Base-by-base conservation (phyloP, 2,113 vertebrate species). In the Cephalophus harveyi region DNA sequence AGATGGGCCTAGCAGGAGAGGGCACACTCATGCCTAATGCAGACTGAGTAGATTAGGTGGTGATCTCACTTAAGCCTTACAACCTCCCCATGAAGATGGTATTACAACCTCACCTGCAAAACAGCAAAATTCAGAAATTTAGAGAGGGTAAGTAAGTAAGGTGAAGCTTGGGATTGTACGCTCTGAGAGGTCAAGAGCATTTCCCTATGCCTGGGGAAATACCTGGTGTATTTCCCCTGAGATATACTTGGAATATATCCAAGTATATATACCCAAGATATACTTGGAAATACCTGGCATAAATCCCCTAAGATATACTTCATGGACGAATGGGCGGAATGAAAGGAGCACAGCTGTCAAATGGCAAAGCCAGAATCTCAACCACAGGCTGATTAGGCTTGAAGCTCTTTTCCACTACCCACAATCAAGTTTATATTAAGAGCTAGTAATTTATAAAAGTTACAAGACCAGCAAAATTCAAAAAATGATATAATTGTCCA, bases 391-490 rank as follows among this genome's bases (percentile, higher is more conserved):
- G 67, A 91, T 93, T 54, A 95, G 81, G n/a, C 40, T 11, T 27
- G n/a, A 95, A n/a, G 76, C 27, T 94, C 76, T 43, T 43, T 82
- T 52, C 16, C 3, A 76, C 40, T 88, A 62, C 59, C 67, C 52
- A 94, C 40, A 91, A 89, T 82, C 82, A 97, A 91, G 76, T 96
- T 96, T 96, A 92, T 95, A 96, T 96, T 86, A 95, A 87, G 89
- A 60, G 30, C 93, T 91, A 82, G 87, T 46, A 81, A 96, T 91
- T 78, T 94, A 82, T 71, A 95, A 97, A 97, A 93, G 86, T 86
- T 95, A 94, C 86, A 95, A 96, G 94, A 91, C 54, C 89, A 95
- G 95, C 92, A 95, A 91, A 95, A 96, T 96, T 81, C 83, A 97
- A 67, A 95, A 95, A 94, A 93, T 82, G 82, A 74, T 93, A 14